A percentile compares a stretch with the other conserved stretches of the same genome.
phyloP scores from a whole-genome alignment of 2,888 invertebrate species.

The Nowickia ferox region DNA sequence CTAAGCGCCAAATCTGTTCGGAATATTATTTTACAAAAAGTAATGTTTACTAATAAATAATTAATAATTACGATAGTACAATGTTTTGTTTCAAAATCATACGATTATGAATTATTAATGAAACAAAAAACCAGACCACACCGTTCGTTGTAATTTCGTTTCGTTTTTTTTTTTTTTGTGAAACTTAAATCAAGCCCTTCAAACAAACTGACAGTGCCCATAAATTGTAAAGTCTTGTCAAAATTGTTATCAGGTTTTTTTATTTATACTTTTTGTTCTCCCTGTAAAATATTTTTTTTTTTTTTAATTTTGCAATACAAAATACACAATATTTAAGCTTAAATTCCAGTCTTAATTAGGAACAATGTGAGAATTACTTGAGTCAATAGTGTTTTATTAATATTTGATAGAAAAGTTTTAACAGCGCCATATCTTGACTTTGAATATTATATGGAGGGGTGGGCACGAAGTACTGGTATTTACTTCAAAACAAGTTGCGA shows the following conservation, averaged over 20 bases:
- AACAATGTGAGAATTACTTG: slow-evolving; percentile 57
- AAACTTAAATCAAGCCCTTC: background rate
- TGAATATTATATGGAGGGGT: background rate
- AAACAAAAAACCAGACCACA: background rate
- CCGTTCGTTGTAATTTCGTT: background rate
- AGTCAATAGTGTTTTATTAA: slow-evolving; percentile 56
- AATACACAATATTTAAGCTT: slow-evolving; percentile 48
- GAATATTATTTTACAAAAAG: background rate
- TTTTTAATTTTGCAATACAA: slow-evolving; percentile 45
- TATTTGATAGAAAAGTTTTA: slow-evolving; percentile 47
- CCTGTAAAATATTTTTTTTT: background rate
- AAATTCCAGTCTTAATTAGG: slow-evolving; percentile 67
- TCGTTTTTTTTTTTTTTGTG: background rate
- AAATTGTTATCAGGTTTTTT: background rate
- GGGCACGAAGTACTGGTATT: background rate
- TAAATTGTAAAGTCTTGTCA: background rate
- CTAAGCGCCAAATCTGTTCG: slow-evolving; percentile 46
- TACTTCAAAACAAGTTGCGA: background rate
- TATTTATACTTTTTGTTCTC: background rate
- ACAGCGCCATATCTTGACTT: slow-evolving; percentile 30
- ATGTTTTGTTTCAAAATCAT: background rate
- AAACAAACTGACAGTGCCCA: background rate
- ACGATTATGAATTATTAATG: background rate
- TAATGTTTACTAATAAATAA: background rate
- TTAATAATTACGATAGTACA: slow-evolving; percentile 1